A percentile compares a stretch with the other conserved stretches of the same genome.
phyloP scores from a whole-genome alignment of 92 coral and sea anemone genomes.

The Zoanthus sociatus region DNA sequence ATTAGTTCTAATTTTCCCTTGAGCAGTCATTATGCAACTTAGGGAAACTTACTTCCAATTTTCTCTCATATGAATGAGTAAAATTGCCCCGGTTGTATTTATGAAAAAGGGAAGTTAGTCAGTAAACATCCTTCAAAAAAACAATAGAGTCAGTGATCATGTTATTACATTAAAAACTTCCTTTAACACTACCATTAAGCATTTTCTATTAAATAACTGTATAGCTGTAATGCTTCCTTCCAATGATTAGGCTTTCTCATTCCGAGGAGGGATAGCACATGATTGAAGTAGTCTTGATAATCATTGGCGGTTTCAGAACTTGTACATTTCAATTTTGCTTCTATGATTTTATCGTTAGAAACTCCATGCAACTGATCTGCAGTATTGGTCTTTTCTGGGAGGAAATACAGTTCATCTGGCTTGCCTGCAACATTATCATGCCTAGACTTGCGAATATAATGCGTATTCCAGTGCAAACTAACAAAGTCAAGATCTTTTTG shows the following conservation, averaged over 20 bases:
- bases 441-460: conserved; percentile 44
- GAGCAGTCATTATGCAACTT: background rate
- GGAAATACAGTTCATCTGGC: conserved; percentile 57
- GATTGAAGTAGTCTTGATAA: conserved; percentile 50
- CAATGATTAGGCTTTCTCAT: conserved; percentile 39
- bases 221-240: conserved; percentile 52
- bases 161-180: background rate
- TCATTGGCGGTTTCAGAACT: conserved; percentile 43
- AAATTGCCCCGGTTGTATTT: background rate
- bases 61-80: conserved; percentile 3
- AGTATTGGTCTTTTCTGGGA: conserved; percentile 59
- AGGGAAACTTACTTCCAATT: background rate
- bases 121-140: background rate
- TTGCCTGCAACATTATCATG: conserved; percentile 50
- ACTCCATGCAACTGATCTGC: conserved; percentile 54
- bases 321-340: conserved; percentile 30
- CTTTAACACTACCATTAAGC: conserved; percentile 31
- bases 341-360: conserved; percentile 11
- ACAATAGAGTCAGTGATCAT: background rate
- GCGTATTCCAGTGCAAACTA: conserved; percentile 62
- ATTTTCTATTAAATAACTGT: conserved; percentile 27
- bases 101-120: conserved; percentile 1
- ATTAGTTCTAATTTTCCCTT: background rate
- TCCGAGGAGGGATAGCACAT: conserved; percentile 46
- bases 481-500: conserved; percentile 55